Percentiles rank a stretch among this genome's conserved stretches.
Conservation (phyloP, 92 coral and sea anemone species). For the Zoanthus sansibaricus region DNA sequence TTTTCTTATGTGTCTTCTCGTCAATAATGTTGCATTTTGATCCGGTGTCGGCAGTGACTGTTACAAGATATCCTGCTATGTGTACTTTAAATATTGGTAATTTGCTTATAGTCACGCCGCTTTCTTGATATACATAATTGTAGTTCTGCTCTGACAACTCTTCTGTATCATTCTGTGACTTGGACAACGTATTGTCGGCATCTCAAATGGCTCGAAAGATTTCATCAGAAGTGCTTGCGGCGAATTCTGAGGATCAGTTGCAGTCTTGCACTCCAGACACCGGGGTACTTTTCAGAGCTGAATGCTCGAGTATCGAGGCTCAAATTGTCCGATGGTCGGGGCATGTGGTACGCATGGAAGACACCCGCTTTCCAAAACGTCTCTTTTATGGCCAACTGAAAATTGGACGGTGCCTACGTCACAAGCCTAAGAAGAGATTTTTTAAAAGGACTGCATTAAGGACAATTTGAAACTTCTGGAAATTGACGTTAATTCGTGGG, state of each 20-base stretch:
- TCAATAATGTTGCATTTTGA: neutral
- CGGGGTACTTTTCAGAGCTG: too few relatives aligned
- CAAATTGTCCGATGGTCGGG: too few relatives aligned
- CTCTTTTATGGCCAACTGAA: too few relatives aligned
- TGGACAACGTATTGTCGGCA: neutral
- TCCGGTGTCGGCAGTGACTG: constrained; percentile 16
- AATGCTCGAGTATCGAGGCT: too few relatives aligned
- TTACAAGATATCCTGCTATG: neutral
- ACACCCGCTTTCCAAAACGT: too few relatives aligned
- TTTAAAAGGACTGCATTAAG: too few relatives aligned
- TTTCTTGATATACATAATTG: constrained; percentile 12
- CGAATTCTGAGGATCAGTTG: too few relatives aligned
- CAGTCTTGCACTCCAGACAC: too few relatives aligned
- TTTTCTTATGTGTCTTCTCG: neutral
- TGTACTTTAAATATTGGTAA: constrained; percentile 29
- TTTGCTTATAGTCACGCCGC: constrained; percentile 16
- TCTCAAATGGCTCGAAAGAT: neutral
- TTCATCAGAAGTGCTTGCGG: too few relatives aligned
- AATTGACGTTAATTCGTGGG: too few relatives aligned
- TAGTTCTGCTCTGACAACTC: neutral
- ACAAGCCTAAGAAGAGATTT: constrained; percentile 16
- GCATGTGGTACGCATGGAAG: too few relatives aligned
- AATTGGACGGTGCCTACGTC: neutral
- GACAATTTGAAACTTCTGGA: too few relatives aligned
- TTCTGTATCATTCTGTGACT: neutral